These are phyloP conservation scores for Helicorthomorpha holstii DNA, from an alignment of 1,140 invertebrate genomes.

Conservation along the genomic window DNA sequence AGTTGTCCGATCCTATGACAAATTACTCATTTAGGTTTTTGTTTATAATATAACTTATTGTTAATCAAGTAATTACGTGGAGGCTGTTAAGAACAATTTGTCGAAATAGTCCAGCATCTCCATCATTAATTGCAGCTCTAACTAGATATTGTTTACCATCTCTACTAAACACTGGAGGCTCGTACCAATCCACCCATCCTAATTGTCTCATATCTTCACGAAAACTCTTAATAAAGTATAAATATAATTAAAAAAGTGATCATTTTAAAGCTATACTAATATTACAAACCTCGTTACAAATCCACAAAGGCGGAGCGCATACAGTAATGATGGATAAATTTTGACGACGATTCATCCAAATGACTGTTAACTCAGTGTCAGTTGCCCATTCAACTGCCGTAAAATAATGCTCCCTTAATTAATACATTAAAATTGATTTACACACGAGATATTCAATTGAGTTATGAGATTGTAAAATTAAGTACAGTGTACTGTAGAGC, in stretches of 20 bases:
- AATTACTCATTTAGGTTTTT: too few species aligned
- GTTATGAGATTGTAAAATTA: too few species aligned
- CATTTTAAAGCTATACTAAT: neutral
- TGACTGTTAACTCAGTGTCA: slow-evolving; percentile 58
- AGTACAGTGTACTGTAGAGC: too few species aligned
- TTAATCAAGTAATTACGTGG: too few species aligned
- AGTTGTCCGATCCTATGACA: too few species aligned
- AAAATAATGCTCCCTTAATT: slow-evolving; percentile 89
- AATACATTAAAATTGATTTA: too few species aligned
- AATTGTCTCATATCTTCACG: slow-evolving; percentile 45
- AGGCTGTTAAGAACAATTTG: slow-evolving; percentile 65
- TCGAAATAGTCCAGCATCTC: slow-evolving; percentile 51
- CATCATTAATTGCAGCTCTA: slow-evolving; percentile 61
- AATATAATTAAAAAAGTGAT: neutral
- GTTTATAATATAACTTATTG: too few species aligned
- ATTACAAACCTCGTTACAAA: slow-evolving; percentile 60
- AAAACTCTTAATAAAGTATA: slow-evolving; percentile 39
- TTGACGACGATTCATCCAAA: slow-evolving; percentile 78
- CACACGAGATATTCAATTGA: too few species aligned
- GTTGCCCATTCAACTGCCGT: slow-evolving; percentile 76
- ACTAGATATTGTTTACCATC: slow-evolving; percentile 61
- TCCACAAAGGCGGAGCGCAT: slow-evolving; percentile 67
- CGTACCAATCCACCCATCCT: slow-evolving; percentile 68
- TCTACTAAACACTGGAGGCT: slow-evolving; percentile 54
- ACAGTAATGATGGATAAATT: slow-evolving; percentile 71